phyloP scores from a whole-genome alignment of 1,140 invertebrate species.

The Drosophila nannoptera region DNA sequence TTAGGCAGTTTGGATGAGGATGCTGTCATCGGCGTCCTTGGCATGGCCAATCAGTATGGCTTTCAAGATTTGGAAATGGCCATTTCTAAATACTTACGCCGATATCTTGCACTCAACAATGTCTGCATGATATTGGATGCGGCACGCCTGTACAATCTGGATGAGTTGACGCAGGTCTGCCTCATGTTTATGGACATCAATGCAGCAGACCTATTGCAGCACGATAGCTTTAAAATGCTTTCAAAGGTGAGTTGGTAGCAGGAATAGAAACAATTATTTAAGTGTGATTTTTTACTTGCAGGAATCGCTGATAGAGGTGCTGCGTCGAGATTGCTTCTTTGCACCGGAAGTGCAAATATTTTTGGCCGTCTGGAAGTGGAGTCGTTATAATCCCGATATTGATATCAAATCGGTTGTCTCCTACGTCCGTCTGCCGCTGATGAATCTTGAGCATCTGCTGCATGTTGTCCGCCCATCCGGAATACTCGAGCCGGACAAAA shows the following conservation, averaged over 20 bases:
- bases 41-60: constrained; percentile 96
- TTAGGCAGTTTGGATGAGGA: constrained; percentile 91
- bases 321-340: constrained; percentile 96
- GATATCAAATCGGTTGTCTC: constrained; percentile 82
- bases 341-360: constrained; percentile 98
- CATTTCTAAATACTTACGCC: constrained; percentile 95
- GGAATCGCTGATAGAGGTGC: constrained; percentile 89
- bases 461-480: constrained; percentile 91
- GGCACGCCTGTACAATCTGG: constrained; percentile 84
- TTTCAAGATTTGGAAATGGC: constrained; percentile 94
- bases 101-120: constrained; percentile 91
- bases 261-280: background rate
- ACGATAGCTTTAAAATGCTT: constrained; percentile 90
- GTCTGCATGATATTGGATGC: constrained; percentile 96
- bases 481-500: constrained; percentile 91
- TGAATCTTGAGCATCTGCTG: constrained; percentile 91
- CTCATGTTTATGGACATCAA: constrained; percentile 93
- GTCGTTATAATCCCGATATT: constrained; percentile 85
- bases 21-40: constrained; percentile 91
- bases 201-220: constrained; percentile 89
- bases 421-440: constrained; percentile 90
- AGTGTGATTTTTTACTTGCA: constrained; percentile 28
- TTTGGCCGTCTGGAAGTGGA: constrained; percentile 91
- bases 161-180: constrained; percentile 84
- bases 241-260: constrained; percentile 83